Evolutionary conservation across 1,140 invertebrate genomes (phyloP).

Genomic region (Ostrea edulis): DNA sequence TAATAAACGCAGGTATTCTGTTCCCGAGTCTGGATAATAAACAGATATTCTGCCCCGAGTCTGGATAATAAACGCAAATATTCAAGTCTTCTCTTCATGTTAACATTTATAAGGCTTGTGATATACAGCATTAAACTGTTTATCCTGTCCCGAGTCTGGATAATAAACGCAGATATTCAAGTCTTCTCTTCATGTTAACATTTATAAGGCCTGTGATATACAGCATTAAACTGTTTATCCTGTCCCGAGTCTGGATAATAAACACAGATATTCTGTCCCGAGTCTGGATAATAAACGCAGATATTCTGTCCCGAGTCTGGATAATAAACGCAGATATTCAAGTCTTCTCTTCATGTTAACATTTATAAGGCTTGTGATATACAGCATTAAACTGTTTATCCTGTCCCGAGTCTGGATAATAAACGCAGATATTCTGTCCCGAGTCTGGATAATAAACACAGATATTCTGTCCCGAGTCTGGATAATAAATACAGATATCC

Average conservation of each 20-base stretch:
- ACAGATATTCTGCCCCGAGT: not conserved
- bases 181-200: not conserved
- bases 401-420: constrained; percentile 1
- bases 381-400: not conserved
- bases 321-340: constrained; percentile 17
- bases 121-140: constrained; percentile 2
- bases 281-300: too few relatives aligned
- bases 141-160: not conserved
- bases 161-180: constrained; percentile 14
- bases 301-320: not conserved
- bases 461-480: too few relatives aligned
- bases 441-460: not conserved
- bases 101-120: constrained; percentile 6
- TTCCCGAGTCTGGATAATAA: too few relatives aligned
- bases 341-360: not conserved
- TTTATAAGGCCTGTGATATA: constrained; percentile 27
- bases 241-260: constrained; percentile 10
- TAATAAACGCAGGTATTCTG: constrained; percentile 7
- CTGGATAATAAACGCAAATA: constrained; percentile 1
- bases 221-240: not conserved
- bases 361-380: constrained; percentile 27
- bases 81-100: too few relatives aligned
- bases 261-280: constrained; percentile 6
- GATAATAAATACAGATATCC: too few relatives aligned
- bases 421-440: not conserved